A percentile compares a stretch with the other conserved stretches of the same genome.
Conservation (phyloP, 2,797 vertebrate genomes). For the Micromesistius poutassou region DNA sequence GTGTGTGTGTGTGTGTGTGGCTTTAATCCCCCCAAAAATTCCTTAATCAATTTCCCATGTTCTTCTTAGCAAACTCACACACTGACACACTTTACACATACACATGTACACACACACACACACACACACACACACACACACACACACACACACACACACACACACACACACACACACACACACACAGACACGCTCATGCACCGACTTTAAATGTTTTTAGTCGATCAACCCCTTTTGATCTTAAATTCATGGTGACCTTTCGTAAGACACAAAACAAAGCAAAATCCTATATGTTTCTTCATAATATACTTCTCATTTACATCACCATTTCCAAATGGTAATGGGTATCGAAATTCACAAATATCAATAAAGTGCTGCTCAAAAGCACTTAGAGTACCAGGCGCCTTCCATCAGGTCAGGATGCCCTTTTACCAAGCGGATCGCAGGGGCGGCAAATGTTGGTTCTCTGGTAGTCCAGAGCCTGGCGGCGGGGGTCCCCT, state of each 20-base stretch:
- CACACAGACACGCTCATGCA: background rate
- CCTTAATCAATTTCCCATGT: slow-evolving; percentile 1
- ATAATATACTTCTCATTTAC: background rate
- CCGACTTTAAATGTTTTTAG: background rate
- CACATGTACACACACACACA: slow-evolving; percentile 10
- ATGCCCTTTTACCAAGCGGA: background rate
- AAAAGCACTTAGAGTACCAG: background rate
- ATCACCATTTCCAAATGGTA: background rate
- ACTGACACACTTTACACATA: background rate
- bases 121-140: background rate
- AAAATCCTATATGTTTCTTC: background rate
- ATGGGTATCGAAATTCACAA: background rate
- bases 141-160: slow-evolving; percentile 6
- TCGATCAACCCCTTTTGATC: slow-evolving; percentile 1
- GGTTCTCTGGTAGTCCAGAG: background rate
- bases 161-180: slow-evolving; percentile 11
- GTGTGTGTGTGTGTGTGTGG: background rate
- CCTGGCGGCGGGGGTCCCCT: background rate
- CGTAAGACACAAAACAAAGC: too few relatives aligned
- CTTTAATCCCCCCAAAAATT: background rate
- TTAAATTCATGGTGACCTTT: too few relatives aligned
- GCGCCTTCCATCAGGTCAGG: background rate
- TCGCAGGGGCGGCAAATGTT: background rate
- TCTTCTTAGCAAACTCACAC: background rate
- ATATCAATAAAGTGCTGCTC: background rate